A percentile compares a stretch with the other conserved stretches of the same genome.
Evolutionary conservation across 2,888 invertebrate species (phyloP).

Genomic region (Aleiodes leptofemur): DNA sequence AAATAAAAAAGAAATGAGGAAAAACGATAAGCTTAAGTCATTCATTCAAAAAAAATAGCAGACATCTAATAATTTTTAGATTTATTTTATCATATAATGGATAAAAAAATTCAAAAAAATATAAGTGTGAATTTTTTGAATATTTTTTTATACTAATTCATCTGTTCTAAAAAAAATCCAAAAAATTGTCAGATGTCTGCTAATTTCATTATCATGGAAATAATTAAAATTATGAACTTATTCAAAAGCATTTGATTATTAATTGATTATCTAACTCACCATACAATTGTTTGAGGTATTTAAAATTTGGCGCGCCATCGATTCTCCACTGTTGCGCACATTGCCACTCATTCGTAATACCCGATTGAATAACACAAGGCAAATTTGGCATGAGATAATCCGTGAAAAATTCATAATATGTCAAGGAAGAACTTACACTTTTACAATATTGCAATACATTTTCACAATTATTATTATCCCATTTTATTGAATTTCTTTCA

Average conservation of each 20-base stretch:
- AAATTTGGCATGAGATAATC: constrained; percentile 75
- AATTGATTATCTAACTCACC: constrained; percentile 59
- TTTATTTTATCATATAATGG: no score
- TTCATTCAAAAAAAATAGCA: neutral
- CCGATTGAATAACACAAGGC: constrained; percentile 82
- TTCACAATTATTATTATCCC: constrained; percentile 23
- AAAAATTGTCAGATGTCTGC: no score
- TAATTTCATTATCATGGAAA: no score
- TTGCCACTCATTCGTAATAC: constrained; percentile 81
- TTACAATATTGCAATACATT: constrained; percentile 10
- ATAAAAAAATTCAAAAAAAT: no score
- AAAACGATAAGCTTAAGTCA: neutral
- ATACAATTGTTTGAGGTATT: constrained; percentile 77
- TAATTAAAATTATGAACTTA: neutral
- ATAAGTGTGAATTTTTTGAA: no score
- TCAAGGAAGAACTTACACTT: constrained; percentile 50
- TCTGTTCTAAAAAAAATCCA: no score
- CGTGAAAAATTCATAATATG: constrained; percentile 69
- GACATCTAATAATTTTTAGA: no score
- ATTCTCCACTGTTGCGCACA: constrained; percentile 80
- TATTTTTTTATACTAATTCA: no score
- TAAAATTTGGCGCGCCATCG: constrained; percentile 79
- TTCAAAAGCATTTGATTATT: neutral
- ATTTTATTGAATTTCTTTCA: constrained; percentile 1
- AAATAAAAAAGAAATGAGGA: constrained; percentile 20